Base-by-base conservation (phyloP, 1,140 invertebrate species). In the Philotrypesis tridentata region DNA sequence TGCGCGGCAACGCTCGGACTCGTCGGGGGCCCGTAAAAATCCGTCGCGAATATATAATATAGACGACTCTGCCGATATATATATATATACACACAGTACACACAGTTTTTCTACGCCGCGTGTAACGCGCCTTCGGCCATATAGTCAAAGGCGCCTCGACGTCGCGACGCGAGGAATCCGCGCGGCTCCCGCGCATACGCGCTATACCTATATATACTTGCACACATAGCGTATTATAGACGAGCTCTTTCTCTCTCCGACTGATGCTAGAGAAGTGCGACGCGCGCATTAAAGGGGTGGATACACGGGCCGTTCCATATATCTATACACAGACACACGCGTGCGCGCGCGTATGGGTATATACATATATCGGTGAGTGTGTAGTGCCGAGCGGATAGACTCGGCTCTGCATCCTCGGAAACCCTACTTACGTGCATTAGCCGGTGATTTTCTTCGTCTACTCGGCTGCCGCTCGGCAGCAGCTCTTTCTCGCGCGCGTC, bases 261-360 rank as follows among this genome's bases (percentile, higher is more conserved):
- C n/a, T n/a, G n/a, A n/a, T n/a, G n/a, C n/a, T 27, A 48, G 48
- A 9, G 29, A 48, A 48, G 43, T 31, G n/a, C 11, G 55, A 33
- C 43, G 25, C 23, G 25, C 23, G 79, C 37, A 73, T 80, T 80
- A 80, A 80, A 73, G 79, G 79, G 79, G 79, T 80, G 79, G 68
- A 65, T 72, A n/a, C n/a, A n/a, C n/a, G n/a, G n/a, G n/a, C n/a
- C n/a, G n/a, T n/a, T n/a, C n/a, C n/a, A n/a, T n/a, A n/a, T n/a
- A n/a, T n/a, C n/a, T n/a, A n/a, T n/a, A n/a, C n/a, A n/a, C n/a
- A n/a, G n/a, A n/a, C n/a, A n/a, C n/a, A n/a, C n/a, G n/a, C n/a
- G n/a, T n/a, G n/a, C n/a, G n/a, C n/a, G n/a, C n/a, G n/a, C n/a
- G n/a, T n/a, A n/a, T n/a, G n/a, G n/a, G n/a, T n/a, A n/a, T n/a